These are phyloP conservation scores for Taurulus bubalis DNA, from an alignment of 2,113 vertebrate species.

Conservation along the genomic window DNA sequence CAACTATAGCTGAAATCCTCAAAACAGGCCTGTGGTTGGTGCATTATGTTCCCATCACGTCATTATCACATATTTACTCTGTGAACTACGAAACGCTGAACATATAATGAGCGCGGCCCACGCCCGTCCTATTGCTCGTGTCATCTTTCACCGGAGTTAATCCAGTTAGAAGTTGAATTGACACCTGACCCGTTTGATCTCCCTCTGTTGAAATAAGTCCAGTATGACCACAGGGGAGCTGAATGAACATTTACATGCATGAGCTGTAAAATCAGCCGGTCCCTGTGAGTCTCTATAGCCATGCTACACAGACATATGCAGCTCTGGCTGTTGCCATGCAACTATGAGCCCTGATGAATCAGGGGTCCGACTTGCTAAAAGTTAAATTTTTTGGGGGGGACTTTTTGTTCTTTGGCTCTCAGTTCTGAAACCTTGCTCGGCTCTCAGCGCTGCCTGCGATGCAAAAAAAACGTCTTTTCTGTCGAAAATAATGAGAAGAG, in stretches of 20 bases:
- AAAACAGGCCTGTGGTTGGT: constrained; percentile 25
- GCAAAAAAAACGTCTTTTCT: constrained; percentile 1
- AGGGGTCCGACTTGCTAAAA: constrained; percentile 2
- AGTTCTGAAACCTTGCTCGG: constrained; percentile 30
- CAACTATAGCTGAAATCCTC: constrained; percentile 11
- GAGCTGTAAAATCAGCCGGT: constrained; percentile 9
- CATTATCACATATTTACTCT: constrained; percentile 25
- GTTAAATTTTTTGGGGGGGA: not conserved
- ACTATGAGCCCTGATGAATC: constrained; percentile 21
- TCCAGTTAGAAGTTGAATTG: constrained; percentile 24
- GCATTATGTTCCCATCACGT: constrained; percentile 6
- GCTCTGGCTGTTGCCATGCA: constrained; percentile 34
- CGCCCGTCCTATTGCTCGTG: not conserved
- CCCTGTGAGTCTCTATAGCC: not conserved
- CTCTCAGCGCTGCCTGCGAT: constrained; percentile 17
- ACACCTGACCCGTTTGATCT: constrained; percentile 49
- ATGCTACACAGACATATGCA: constrained; percentile 17
- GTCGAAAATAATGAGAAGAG: constrained; percentile 9
- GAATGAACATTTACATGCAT: constrained; percentile 19
- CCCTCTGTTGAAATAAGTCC: constrained; percentile 17
- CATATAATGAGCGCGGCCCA: constrained; percentile 8
- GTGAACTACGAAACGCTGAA: constrained; percentile 29
- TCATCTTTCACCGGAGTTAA: constrained; percentile 45
- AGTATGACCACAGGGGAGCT: not conserved
- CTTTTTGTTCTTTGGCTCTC: constrained; percentile 1